Conservation (phyloP, 1,140 invertebrate genomes). For the Physella acuta region DNA sequence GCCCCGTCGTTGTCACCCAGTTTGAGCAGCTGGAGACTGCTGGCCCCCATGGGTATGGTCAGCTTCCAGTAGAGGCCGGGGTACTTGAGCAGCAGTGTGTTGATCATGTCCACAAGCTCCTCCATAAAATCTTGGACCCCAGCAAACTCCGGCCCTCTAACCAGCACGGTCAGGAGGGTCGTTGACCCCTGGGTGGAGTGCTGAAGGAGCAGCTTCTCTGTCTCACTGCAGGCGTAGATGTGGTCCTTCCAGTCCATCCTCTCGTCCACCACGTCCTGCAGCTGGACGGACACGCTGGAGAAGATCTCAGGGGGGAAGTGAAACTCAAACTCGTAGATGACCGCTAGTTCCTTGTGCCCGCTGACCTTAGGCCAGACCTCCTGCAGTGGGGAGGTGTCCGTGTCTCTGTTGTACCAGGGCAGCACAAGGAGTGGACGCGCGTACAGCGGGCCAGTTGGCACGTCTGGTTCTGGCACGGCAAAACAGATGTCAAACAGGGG, state of each 20-base stretch:
- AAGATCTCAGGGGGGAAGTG: slow-evolving; percentile 44
- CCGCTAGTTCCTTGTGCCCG: slow-evolving; percentile 32
- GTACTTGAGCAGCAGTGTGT: slow-evolving; percentile 33
- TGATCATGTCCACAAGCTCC: slow-evolving; percentile 40
- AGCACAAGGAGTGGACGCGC: slow-evolving; percentile 49
- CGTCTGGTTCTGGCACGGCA: slow-evolving; percentile 49
- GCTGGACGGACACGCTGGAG: slow-evolving; percentile 37
- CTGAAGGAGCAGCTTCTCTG: slow-evolving; percentile 38
- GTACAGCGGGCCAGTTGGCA: slow-evolving; percentile 38
- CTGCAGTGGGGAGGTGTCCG: slow-evolving; percentile 28
- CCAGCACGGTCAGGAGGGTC: slow-evolving; percentile 19
- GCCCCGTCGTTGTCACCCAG: background rate
- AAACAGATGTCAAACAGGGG: slow-evolving; percentile 51
- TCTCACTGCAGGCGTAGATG: slow-evolving; percentile 45
- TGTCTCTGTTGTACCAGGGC: slow-evolving; percentile 52
- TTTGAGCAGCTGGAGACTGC: background rate
- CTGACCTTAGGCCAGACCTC: slow-evolving; percentile 41
- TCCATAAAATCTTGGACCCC: slow-evolving; percentile 29
- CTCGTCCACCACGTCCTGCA: slow-evolving; percentile 46
- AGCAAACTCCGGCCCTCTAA: slow-evolving; percentile 28
- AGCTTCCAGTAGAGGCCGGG: slow-evolving; percentile 48
- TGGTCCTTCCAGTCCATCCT: slow-evolving; percentile 51
- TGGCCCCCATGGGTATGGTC: slow-evolving; percentile 28
- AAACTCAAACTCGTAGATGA: slow-evolving; percentile 43
- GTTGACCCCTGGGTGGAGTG: slow-evolving; percentile 17